Evolutionary conservation across 2,797 vertebrate species (phyloP).

Genomic region (Pseudochirops cupreus): DNA sequence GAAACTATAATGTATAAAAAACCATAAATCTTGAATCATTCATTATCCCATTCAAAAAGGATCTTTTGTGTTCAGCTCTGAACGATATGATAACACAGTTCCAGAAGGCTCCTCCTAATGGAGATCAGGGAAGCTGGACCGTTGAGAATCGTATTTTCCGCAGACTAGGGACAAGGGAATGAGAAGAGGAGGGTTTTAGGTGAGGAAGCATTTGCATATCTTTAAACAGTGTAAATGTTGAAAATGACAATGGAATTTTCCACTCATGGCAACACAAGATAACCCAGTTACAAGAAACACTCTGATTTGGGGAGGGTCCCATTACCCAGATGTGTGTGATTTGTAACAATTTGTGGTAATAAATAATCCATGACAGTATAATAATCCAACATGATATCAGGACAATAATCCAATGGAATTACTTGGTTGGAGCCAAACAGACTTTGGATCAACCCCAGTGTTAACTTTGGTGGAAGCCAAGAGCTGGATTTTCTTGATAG

Average conservation of each 20-base stretch:
- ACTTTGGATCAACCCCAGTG: background rate
- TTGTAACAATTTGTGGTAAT: background rate
- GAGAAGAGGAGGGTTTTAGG: too few relatives aligned
- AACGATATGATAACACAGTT: background rate
- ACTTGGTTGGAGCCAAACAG: background rate
- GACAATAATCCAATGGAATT: background rate
- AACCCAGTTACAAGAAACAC: background rate
- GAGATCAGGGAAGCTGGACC: background rate
- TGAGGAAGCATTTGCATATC: background rate
- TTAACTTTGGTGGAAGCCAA: background rate
- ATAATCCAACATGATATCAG: background rate
- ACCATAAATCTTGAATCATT: background rate
- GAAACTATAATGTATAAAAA: constrained; percentile 7
- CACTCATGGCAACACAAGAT: background rate
- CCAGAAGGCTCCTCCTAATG: background rate
- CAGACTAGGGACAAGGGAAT: rapidly evolving
- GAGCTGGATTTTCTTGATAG: background rate
- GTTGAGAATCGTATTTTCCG: background rate
- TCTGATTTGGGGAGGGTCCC: background rate
- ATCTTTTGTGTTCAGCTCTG: background rate
- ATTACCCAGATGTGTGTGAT: background rate
- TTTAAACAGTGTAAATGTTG: too few relatives aligned
- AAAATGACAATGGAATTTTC: background rate
- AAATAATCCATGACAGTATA: background rate
- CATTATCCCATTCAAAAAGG: constrained; percentile 26